These are phyloP conservation scores for Brachypodius melanocephalos DNA, from an alignment of 2,113 vertebrate genomes.

Conservation along the genomic window DNA sequence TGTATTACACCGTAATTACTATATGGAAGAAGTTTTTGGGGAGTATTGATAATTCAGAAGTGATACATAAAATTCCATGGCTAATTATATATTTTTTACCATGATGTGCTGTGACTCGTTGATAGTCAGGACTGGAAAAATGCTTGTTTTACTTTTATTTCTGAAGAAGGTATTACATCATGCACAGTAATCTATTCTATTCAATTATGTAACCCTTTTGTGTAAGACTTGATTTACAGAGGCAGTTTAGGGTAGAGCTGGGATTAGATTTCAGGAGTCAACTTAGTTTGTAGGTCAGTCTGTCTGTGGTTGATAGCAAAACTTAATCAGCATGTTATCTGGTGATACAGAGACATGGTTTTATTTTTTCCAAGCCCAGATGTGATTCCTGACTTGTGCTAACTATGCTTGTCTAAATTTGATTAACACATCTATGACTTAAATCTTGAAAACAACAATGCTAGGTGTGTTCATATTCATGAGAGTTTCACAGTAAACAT, in stretches of 20 bases:
- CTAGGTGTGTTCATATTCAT: not conserved
- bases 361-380: not conserved
- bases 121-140: not conserved
- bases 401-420: not conserved
- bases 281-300: not conserved
- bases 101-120: not conserved
- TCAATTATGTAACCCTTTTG: not conserved
- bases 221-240: not conserved
- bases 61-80: not conserved
- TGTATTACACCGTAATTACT: not conserved
- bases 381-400: not conserved
- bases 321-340: not conserved
- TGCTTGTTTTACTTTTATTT: not conserved
- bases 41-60: not conserved
- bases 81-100: not conserved
- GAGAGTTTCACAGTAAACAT: not conserved
- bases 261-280: not conserved
- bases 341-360: not conserved
- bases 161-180: not conserved
- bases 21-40: not conserved
- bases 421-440: not conserved
- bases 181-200: not conserved
- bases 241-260: not conserved
- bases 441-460: not conserved
- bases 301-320: not conserved